These are phyloP conservation scores for Himalopsyche tibetana DNA, from an alignment of 2,888 invertebrate species.

Conservation along the genomic window DNA sequence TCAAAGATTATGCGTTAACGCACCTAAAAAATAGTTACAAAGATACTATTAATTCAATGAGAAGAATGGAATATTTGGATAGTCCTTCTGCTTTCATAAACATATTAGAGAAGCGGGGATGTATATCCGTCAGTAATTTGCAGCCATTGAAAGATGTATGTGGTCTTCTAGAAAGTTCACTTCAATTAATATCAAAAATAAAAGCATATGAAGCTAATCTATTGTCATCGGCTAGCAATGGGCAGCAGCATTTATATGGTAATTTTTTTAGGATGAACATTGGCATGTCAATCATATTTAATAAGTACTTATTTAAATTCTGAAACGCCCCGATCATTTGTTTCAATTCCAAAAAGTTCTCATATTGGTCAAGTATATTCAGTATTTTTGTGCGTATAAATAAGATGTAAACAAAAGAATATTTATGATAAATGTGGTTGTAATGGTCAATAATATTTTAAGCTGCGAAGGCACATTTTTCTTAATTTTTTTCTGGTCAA, in stretches of 20 bases:
- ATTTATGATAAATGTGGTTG: too few species aligned
- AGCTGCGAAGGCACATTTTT: too few species aligned
- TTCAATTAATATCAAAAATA: background rate
- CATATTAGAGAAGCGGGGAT: conserved; percentile 59
- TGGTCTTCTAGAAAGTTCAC: background rate
- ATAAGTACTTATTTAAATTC: too few species aligned
- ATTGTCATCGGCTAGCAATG: background rate
- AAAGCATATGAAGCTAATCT: conserved; percentile 22
- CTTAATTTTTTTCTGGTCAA: too few species aligned
- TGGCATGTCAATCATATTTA: background rate
- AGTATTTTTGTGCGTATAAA: too few species aligned
- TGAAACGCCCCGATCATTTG: too few species aligned
- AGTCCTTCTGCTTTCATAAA: conserved; percentile 45
- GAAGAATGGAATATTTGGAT: conserved; percentile 53
- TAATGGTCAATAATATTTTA: too few species aligned
- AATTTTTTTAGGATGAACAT: conserved; percentile 9
- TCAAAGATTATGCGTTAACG: background rate
- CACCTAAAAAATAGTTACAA: conserved; percentile 44
- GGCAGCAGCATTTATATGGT: conserved; percentile 45
- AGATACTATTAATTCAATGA: conserved; percentile 48
- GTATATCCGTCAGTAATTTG: conserved; percentile 49
- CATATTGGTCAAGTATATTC: too few species aligned
- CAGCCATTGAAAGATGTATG: conserved; percentile 39
- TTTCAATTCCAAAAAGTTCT: too few species aligned
- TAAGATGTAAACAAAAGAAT: too few species aligned